Conservation (phyloP, 2,888 invertebrate species). For the Heliconius cydno region DNA sequence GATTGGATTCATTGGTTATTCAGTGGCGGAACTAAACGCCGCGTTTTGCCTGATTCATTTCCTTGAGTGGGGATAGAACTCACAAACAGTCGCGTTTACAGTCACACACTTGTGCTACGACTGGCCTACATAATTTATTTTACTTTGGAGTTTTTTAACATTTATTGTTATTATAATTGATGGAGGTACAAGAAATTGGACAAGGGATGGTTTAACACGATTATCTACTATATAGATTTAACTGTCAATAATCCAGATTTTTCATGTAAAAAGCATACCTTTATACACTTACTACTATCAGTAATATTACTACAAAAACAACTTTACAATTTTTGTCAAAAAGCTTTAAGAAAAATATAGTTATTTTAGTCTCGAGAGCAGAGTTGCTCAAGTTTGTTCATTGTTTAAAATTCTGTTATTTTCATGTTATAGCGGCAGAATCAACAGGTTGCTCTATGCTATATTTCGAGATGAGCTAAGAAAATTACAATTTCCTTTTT, state of each 20-base stretch:
- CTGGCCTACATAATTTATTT: no score
- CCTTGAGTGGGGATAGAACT: no score
- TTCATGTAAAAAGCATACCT: background rate
- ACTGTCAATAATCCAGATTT: background rate
- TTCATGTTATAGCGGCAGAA: conserved; percentile 42
- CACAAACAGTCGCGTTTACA: no score
- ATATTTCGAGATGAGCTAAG: conserved; percentile 41
- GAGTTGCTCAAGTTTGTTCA: conserved; percentile 45
- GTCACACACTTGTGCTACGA: no score
- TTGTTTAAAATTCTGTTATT: conserved; percentile 47
- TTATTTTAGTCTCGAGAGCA: conserved; percentile 33
- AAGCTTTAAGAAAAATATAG: conserved; percentile 14
- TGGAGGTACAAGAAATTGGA: conserved; percentile 41
- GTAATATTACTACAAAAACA: background rate
- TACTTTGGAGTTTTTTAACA: no score
- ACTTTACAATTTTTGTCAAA: conserved; percentile 2
- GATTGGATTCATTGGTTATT: no score
- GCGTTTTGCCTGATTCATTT: no score
- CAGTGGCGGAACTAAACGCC: no score
- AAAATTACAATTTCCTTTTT: conserved; percentile 37
- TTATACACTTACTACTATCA: background rate
- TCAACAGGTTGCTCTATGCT: conserved; percentile 45
- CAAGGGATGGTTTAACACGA: conserved; percentile 42
- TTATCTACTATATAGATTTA: conserved; percentile 28
- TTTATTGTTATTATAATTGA: conserved; percentile 27